Evolutionary conservation across 2,888 invertebrate genomes (phyloP).

Genomic region (Troides aeacus): DNA sequence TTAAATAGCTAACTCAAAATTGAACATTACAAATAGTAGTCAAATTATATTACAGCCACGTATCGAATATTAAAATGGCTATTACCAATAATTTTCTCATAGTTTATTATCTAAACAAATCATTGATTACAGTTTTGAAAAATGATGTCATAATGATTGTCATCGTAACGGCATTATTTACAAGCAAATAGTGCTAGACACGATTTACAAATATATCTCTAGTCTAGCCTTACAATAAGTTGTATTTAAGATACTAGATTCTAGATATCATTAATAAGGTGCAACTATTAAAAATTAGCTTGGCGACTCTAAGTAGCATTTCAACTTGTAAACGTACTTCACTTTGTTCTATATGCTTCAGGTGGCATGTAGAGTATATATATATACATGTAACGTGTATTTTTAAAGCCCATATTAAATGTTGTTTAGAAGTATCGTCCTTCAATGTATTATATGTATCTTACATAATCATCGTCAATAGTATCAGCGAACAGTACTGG

Average conservation of each 20-base stretch:
- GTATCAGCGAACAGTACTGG: conserved; percentile 63
- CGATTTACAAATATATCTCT: not conserved
- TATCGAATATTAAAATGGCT: no score
- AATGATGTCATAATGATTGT: no score
- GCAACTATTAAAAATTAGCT: not conserved
- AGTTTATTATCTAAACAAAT: no score
- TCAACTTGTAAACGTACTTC: not conserved
- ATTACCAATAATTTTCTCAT: no score
- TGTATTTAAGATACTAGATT: not conserved
- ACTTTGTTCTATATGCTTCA: no score
- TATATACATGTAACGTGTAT: not conserved
- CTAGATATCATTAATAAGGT: not conserved
- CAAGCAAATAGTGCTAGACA: not conserved
- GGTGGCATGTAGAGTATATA: not conserved
- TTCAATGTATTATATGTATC: conserved; percentile 30
- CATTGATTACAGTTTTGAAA: no score
- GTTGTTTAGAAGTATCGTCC: not conserved
- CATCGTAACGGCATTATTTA: not conserved
- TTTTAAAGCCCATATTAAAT: no score
- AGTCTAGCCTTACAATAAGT: not conserved
- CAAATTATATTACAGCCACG: no score
- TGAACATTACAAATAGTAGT: no score
- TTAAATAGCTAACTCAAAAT: no score
- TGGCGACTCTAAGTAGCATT: not conserved
- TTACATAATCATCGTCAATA: conserved; percentile 71